Percentiles rank a stretch among this genome's conserved stretches.
phyloP scores from a whole-genome alignment of 2,113 vertebrate genomes.

The Entelurus aequoreus region DNA sequence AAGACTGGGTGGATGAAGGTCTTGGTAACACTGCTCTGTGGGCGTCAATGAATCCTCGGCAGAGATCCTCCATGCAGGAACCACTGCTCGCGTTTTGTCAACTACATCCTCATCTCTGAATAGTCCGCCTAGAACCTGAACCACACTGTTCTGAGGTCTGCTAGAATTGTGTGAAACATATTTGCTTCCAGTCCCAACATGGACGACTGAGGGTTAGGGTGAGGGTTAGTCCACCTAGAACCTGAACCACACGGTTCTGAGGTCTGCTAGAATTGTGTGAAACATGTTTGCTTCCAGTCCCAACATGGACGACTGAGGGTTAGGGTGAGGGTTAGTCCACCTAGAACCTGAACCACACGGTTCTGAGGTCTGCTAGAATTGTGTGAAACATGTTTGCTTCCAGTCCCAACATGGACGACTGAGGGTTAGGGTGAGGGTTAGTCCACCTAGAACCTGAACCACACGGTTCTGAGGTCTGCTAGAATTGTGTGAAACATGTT shows the following conservation, averaged over 20 bases:
- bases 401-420: constrained; percentile 8
- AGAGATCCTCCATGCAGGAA: constrained; percentile 20
- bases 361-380: constrained; percentile 17
- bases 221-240: background rate
- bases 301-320: background rate
- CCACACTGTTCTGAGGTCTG: constrained; percentile 19
- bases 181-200: constrained; percentile 16
- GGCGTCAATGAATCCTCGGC: constrained; percentile 2
- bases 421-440: background rate
- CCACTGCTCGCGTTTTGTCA: constrained; percentile 5
- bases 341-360: constrained; percentile 4
- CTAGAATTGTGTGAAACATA: constrained; percentile 20
- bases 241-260: constrained; percentile 16
- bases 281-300: constrained; percentile 19
- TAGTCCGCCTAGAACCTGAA: background rate
- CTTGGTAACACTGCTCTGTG: constrained; percentile 20
- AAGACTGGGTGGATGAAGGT: background rate
- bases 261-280: constrained; percentile 17
- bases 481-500: constrained; percentile 24
- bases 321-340: background rate
- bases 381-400: constrained; percentile 23
- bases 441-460: background rate
- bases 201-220: too few species aligned
- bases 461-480: constrained; percentile 23
- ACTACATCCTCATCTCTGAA: constrained; percentile 4